A percentile compares a stretch with the other conserved stretches of the same genome.
Conservation (phyloP, 2,113 vertebrate genomes). For the Spea bombifrons region DNA sequence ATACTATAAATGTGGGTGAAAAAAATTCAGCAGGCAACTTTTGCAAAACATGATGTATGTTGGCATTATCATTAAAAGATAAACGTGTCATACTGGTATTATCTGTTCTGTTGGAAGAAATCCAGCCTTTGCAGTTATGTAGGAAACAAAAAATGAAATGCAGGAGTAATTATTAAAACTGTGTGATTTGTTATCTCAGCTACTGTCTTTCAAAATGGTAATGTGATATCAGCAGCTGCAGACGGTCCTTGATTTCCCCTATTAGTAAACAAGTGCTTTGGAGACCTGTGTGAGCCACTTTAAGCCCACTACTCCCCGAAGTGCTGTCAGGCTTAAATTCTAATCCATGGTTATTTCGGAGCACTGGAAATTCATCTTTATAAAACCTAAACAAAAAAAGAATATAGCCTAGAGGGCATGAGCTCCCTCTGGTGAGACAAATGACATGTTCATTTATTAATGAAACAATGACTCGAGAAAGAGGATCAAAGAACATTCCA, state of each 20-base stretch:
- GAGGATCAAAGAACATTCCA: constrained; percentile 94
- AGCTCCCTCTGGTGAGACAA: constrained; percentile 85
- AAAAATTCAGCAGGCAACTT: constrained; percentile 76
- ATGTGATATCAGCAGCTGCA: constrained; percentile 84
- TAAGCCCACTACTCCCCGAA: constrained; percentile 83
- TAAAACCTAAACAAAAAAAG: constrained; percentile 84
- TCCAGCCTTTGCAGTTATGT: constrained; percentile 76
- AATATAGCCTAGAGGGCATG: constrained; percentile 75
- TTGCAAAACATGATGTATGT: constrained; percentile 72
- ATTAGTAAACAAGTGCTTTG: constrained; percentile 87
- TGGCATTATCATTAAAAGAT: constrained; percentile 82
- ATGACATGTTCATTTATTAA: constrained; percentile 95
- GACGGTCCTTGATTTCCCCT: constrained; percentile 74
- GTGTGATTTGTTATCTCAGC: constrained; percentile 82
- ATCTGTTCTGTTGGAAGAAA: constrained; percentile 81
- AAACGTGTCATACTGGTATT: constrained; percentile 84
- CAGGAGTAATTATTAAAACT: constrained; percentile 84
- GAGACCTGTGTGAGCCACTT: constrained; percentile 82
- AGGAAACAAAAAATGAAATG: constrained; percentile 72
- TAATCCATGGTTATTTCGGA: constrained; percentile 85
- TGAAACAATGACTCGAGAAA: constrained; percentile 95
- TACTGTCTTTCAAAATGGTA: constrained; percentile 83
- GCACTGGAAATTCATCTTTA: constrained; percentile 89
- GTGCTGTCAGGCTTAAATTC: constrained; percentile 85
- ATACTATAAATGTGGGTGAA: constrained; percentile 69